A percentile compares a stretch with the other conserved stretches of the same genome.
Conservation (phyloP, 2,888 invertebrate species). For the Balanococcus diminutus region DNA sequence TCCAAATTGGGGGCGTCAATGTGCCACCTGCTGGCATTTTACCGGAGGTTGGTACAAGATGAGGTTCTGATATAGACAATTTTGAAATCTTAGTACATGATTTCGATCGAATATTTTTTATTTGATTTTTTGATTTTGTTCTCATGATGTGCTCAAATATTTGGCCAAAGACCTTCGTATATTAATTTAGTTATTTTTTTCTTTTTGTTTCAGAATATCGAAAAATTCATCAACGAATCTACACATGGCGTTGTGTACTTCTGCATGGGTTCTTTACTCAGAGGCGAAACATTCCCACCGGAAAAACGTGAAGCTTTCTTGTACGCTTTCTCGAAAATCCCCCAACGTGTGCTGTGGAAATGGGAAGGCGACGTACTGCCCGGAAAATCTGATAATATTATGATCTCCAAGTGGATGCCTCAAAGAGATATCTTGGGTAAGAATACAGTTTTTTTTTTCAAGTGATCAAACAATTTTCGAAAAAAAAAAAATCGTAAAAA, state of each 20-base stretch:
- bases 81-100: not conserved
- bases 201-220: constrained; percentile 51
- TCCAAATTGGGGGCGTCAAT: constrained; percentile 32
- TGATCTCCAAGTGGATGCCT: constrained; percentile 72
- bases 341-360: constrained; percentile 78
- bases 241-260: constrained; percentile 56
- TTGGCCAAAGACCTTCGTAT: too few relatives aligned
- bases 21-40: not conserved
- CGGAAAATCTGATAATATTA: constrained; percentile 63
- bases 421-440: constrained; percentile 79
- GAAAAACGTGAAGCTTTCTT: constrained; percentile 63
- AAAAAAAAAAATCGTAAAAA: too few relatives aligned
- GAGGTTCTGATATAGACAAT: not conserved
- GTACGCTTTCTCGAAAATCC: constrained; percentile 68
- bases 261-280: constrained; percentile 56
- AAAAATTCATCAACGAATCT: constrained; percentile 56
- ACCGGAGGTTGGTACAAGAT: constrained; percentile 16
- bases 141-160: too few relatives aligned
- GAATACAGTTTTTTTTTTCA: too few relatives aligned
- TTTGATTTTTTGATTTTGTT: not conserved
- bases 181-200: not conserved
- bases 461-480: too few relatives aligned
- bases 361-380: constrained; percentile 67
- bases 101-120: not conserved
- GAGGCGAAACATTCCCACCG: constrained; percentile 54